Evolutionary conservation across 2,888 invertebrate species (phyloP).

Genomic region (Myathropa florea): DNA sequence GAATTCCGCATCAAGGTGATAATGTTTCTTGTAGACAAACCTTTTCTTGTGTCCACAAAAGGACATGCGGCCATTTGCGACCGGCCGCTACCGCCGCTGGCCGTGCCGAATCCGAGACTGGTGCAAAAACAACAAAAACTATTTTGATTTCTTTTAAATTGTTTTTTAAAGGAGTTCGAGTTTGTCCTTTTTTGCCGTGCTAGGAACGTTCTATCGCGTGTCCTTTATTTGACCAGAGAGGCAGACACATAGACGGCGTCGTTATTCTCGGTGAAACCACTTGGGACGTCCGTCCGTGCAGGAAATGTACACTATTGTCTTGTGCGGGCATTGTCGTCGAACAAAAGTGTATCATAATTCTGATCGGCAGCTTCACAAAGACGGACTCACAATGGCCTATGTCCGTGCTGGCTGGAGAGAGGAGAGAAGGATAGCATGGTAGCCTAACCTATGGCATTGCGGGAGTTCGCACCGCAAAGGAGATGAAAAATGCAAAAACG

Average conservation of each 20-base stretch:
- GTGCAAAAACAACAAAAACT: conserved; percentile 25
- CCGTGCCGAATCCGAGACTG: conserved; percentile 49
- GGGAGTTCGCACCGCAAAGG: conserved; percentile 2
- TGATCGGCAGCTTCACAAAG: conserved; percentile 47
- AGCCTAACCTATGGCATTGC: conserved; percentile 25
- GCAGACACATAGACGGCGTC: conserved; percentile 44
- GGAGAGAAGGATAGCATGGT: not conserved
- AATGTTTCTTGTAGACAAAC: conserved; percentile 62
- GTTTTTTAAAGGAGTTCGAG: conserved; percentile 51
- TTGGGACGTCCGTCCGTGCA: conserved; percentile 59
- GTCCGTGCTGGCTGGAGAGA: conserved; percentile 20
- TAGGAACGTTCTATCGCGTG: conserved; percentile 55
- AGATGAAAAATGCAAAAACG: conserved; percentile 36
- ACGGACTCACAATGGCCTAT: conserved; percentile 31
- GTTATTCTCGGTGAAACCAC: conserved; percentile 37
- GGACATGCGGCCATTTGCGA: conserved; percentile 14
- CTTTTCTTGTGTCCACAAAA: conserved; percentile 38
- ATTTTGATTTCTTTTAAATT: conserved; percentile 67
- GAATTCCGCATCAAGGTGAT: conserved; percentile 42
- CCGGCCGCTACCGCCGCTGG: conserved; percentile 1
- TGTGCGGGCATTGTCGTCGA: conserved; percentile 50
- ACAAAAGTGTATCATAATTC: conserved; percentile 69
- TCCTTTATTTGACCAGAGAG: conserved; percentile 54
- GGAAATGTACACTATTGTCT: conserved; percentile 69
- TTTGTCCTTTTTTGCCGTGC: conserved; percentile 15